These are phyloP conservation scores for Drosophila subobscura DNA, from an alignment of 1,140 invertebrate species.

Conservation along the genomic window DNA sequence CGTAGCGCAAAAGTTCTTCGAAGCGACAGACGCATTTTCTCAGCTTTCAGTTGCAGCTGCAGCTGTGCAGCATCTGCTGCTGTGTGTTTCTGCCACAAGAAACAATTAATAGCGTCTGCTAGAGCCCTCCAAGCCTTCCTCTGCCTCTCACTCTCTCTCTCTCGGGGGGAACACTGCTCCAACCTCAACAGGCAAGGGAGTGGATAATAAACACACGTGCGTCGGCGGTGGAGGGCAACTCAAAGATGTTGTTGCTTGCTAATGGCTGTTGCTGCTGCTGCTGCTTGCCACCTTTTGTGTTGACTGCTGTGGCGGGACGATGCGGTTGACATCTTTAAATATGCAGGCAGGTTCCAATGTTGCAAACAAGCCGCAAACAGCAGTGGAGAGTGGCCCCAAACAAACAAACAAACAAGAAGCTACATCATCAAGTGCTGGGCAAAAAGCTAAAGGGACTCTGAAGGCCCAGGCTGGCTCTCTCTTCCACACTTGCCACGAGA, in stretches of 20 bases:
- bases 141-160: not conserved
- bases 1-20: constrained; percentile 54
- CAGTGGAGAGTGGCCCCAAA: constrained; percentile 63
- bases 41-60: constrained; percentile 12
- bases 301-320: constrained; percentile 29
- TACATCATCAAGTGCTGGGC: constrained; percentile 18
- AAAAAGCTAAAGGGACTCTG: constrained; percentile 8
- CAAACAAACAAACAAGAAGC: constrained; percentile 38
- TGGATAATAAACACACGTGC: constrained; percentile 46
- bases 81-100: constrained; percentile 57
- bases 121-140: constrained; percentile 8
- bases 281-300: constrained; percentile 68
- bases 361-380: constrained; percentile 55
- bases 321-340: constrained; percentile 68
- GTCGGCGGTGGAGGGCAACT: constrained; percentile 35
- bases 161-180: constrained; percentile 2
- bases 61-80: constrained; percentile 33
- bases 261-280: constrained; percentile 59
- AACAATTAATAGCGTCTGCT: constrained; percentile 81
- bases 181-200: not conserved
- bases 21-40: constrained; percentile 25
- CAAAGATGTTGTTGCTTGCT: constrained; percentile 64
- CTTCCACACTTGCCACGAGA: constrained; percentile 42
- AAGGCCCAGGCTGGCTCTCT: not conserved
- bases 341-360: constrained; percentile 64